Evolutionary conservation across 2,113 vertebrate species (phyloP).

Genomic region (Tympanuchus pallidicinctus): DNA sequence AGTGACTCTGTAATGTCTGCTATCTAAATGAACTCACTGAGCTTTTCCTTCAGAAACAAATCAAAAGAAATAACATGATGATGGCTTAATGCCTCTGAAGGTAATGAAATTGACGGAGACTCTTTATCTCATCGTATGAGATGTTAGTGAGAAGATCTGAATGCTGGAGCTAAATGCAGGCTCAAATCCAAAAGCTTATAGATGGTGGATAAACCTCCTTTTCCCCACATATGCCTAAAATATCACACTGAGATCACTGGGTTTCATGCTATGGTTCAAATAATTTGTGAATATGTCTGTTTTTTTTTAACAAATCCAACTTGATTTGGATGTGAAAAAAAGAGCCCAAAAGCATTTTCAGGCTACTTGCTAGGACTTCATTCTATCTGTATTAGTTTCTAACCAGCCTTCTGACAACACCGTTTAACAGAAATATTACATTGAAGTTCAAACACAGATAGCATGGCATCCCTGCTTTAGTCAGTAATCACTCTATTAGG

Average conservation of each 20-base stretch:
- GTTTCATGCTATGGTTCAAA: not conserved
- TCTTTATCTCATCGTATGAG: not conserved
- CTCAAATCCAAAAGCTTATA: not conserved
- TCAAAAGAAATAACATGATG: not conserved
- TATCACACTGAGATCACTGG: not conserved
- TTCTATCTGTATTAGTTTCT: not conserved
- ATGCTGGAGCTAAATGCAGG: not conserved
- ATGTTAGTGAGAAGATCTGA: not conserved
- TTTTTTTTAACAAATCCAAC: not conserved
- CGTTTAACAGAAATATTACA: not conserved
- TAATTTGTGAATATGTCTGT: not conserved
- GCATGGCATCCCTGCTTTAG: not conserved
- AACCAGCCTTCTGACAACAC: not conserved
- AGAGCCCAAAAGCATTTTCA: not conserved
- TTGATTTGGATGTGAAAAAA: not conserved
- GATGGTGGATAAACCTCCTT: not conserved
- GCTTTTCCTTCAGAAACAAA: conserved; percentile 8
- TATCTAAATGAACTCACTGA: not conserved
- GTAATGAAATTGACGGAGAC: conserved; percentile 11
- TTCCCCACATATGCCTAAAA: not conserved
- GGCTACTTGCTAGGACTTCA: not conserved
- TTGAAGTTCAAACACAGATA: not conserved
- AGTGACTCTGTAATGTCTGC: not conserved
- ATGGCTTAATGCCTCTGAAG: conserved; percentile 10
- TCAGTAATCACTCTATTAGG: not conserved